Percentiles rank a stretch among this genome's conserved stretches.
phyloP scores from a whole-genome alignment of 2,113 vertebrate genomes.

The Pardalotus punctatus region DNA sequence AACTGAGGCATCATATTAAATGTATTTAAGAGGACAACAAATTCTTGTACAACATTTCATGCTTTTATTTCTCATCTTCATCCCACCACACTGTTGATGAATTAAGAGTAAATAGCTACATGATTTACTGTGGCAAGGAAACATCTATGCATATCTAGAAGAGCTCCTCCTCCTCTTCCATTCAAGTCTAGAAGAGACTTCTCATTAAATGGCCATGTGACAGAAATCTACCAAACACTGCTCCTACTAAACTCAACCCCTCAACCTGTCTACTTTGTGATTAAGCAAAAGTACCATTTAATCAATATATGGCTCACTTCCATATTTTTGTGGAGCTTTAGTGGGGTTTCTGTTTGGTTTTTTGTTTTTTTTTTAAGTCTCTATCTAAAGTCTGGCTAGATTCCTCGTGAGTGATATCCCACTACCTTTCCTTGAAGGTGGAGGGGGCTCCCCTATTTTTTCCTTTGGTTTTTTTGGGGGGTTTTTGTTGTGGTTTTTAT shows the following conservation, averaged over 20 bases:
- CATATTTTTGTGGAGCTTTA: not conserved
- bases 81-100: not conserved
- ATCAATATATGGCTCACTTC: not conserved
- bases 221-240: not conserved
- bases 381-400: not conserved
- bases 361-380: no score
- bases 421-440: not conserved
- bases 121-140: not conserved
- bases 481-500: not conserved
- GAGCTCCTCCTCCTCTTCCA: not conserved
- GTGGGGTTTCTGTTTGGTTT: not conserved
- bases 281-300: not conserved
- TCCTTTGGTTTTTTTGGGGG: not conserved
- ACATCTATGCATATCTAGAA: not conserved
- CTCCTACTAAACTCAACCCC: not conserved
- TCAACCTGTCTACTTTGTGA: not conserved
- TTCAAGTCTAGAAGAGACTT: not conserved
- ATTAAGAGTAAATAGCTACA: not conserved
- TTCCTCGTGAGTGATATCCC: not conserved
- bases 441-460: rapidly evolving
- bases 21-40: not conserved
- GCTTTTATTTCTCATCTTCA: not conserved
- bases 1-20: not conserved
- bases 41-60: not conserved
- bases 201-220: not conserved